phyloP scores from a whole-genome alignment of 2,113 vertebrate genomes.

The Drymodes brunneopygia region DNA sequence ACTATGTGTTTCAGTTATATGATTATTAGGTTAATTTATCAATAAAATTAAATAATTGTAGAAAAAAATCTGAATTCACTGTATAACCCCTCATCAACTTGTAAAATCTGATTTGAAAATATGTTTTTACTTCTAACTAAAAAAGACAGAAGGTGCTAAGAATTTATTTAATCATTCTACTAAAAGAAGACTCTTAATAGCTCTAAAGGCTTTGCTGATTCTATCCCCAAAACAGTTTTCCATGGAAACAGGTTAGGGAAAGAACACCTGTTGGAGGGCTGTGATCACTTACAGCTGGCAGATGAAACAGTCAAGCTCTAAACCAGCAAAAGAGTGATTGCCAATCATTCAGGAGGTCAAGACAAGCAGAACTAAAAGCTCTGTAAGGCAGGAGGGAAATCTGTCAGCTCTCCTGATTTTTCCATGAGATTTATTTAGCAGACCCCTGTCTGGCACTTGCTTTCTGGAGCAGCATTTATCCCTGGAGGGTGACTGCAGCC shows the following conservation, averaged over 20 bases:
- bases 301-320: not conserved
- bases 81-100: not conserved
- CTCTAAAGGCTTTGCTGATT: not conserved
- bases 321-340: not conserved
- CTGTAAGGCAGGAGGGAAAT: not conserved
- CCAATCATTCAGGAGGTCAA: not conserved
- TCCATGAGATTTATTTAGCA: not conserved
- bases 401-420: not conserved
- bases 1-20: not conserved
- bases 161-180: not conserved
- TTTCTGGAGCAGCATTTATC: not conserved
- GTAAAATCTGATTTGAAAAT: not conserved
- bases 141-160: not conserved
- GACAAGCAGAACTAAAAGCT: not conserved
- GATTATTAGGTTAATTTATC: not conserved
- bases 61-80: not conserved
- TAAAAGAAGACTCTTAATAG: not conserved
- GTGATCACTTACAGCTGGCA: not conserved
- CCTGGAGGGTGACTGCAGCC: not conserved
- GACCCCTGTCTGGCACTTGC: not conserved
- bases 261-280: not conserved
- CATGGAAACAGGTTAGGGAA: not conserved
- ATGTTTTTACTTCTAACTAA: not conserved
- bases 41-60: not conserved
- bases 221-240: not conserved